Evolutionary conservation across 2,113 vertebrate genomes (phyloP).

Genomic region (Dryoscopus gambensis): DNA sequence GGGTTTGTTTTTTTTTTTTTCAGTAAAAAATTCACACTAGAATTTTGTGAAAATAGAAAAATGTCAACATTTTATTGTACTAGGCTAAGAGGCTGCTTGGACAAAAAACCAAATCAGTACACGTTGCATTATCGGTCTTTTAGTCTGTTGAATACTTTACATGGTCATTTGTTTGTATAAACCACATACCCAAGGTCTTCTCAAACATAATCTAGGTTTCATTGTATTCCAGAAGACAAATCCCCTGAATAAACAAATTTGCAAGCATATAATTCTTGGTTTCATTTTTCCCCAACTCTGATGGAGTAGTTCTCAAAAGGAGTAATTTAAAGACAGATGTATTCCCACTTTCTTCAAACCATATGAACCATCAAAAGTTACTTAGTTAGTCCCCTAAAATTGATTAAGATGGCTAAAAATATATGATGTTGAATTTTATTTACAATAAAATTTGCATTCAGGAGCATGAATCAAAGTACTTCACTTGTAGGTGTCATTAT

Average conservation of each 20-base stretch:
- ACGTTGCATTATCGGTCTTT: not conserved
- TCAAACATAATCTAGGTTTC: not conserved
- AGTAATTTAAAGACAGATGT: not conserved
- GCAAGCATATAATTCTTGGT: rapidly evolving
- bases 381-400: not conserved
- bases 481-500: not conserved
- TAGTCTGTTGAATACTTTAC: not conserved
- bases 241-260: not conserved
- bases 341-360: not conserved
- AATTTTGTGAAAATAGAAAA: not conserved
- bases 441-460: not conserved
- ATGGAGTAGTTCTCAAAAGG: not conserved
- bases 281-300: not conserved
- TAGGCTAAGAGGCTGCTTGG: not conserved
- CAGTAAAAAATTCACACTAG: not conserved
- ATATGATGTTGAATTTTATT: not conserved
- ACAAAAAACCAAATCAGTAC: not conserved
- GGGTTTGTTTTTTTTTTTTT: too few species aligned
- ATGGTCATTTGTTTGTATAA: not conserved
- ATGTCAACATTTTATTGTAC: rapidly evolving
- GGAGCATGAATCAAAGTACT: not conserved
- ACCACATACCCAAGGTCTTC: not conserved
- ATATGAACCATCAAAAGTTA: not conserved
- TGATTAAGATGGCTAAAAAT: not conserved
- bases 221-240: not conserved